phyloP scores from a whole-genome alignment of 2,113 vertebrate genomes.

The Python bivittatus region DNA sequence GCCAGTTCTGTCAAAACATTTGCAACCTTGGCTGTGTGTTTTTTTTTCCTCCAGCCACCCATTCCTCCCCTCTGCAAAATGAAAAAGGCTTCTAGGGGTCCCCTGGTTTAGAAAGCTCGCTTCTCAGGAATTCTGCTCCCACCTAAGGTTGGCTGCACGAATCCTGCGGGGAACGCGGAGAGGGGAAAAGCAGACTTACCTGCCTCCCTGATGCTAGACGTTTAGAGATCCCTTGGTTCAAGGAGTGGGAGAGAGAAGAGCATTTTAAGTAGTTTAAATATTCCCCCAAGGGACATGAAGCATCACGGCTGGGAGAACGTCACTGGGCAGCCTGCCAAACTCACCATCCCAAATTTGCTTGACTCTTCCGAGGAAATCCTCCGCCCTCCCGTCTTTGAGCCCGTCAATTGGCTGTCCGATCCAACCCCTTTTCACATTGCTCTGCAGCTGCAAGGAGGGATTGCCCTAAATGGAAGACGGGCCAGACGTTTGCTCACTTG shows the following conservation, averaged over 20 bases:
- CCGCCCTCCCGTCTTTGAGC: background rate
- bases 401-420: background rate
- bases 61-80: background rate
- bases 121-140: background rate
- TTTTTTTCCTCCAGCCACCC: background rate
- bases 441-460: background rate
- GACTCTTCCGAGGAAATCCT: background rate
- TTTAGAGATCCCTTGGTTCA: background rate
- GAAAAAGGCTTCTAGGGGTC: background rate
- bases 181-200: background rate
- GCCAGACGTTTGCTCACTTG: background rate
- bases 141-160: no score
- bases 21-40: background rate
- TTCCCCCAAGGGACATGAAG: background rate
- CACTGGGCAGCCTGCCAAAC: background rate
- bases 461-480: background rate
- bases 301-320: background rate
- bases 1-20: background rate
- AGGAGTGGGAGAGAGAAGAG: background rate
- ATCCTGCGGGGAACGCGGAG: no score
- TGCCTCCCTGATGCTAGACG: no score
- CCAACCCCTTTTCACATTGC: background rate
- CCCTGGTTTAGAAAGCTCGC: background rate
- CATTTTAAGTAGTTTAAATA: constrained; percentile 7
- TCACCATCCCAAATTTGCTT: background rate